Evolutionary conservation across 2,113 vertebrate genomes (phyloP), one percentile per base, ranked within the genome.

Genomic region (Gambusia affinis): DNA sequence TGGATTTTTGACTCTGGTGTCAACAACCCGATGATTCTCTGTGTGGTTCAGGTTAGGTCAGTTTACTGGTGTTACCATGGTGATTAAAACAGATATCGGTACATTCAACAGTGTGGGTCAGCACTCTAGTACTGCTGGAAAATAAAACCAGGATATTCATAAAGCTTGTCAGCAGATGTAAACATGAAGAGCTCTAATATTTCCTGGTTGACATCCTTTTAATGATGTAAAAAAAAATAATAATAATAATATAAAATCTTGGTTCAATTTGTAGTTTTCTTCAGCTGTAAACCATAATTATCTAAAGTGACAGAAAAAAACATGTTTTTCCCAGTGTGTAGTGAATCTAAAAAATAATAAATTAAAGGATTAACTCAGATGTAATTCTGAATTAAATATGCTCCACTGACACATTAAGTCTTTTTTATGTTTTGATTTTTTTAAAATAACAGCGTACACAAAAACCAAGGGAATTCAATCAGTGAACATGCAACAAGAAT

Each of bases 401-500:
- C 78, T n/a, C 4, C 12, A 8, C 57, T 31, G 54, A 87, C 73
- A 80, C 24, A 1, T 29, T 0, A 0, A 57, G 35, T 54, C 15
- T 54, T 65, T 27, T 35, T 54, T 71, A 79, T 87, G 88, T 87
- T 91, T 92, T 87, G 60, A 74, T 47, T 82, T 68, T 64, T 77
- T 73, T 60, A 51, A 61, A 42, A 81, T 37, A 11, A 86, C 79
- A 86, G 73, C 80, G 85, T 87, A 70, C 14, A 0, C 70, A 82
- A 80, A 79, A 64, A 72, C 39, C 87, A 74, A 77, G 80, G 60
- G 73, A 82, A 64, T 33, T 57, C 64, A 87, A 82, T 28, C 81
- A 84, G 65, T 83, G 87, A 86, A 79, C 76, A 90, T 86, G 82
- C 83, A 86, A 87, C 72, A 80, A 75, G 72, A 39, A 68, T 72